phyloP scores from a whole-genome alignment of 2,797 vertebrate genomes.

The Sebastes kiyomatsui region DNA sequence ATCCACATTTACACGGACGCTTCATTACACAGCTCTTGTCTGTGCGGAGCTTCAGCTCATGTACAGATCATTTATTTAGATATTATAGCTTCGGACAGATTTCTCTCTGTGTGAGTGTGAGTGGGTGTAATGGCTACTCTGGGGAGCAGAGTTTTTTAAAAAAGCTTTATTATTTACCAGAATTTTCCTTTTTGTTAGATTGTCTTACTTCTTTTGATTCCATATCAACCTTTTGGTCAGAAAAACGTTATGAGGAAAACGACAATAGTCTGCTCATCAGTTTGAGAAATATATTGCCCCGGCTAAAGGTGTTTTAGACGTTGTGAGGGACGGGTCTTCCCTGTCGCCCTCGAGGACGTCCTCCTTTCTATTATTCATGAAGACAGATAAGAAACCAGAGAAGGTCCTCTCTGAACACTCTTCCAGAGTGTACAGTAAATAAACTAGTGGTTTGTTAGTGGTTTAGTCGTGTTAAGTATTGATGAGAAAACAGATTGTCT shows the following conservation, averaged over 20 bases:
- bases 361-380: conserved; percentile 66
- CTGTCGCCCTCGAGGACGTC: neutral
- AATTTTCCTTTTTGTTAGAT: neutral
- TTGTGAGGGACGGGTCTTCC: neutral
- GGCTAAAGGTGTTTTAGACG: neutral
- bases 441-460: neutral
- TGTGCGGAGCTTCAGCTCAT: conserved; percentile 1
- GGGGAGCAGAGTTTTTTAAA: conserved; percentile 7
- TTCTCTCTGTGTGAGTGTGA: conserved; percentile 5
- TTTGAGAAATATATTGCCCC: neutral
- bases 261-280: neutral
- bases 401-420: conserved; percentile 38
- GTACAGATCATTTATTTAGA: conserved; percentile 35
- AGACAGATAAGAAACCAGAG: conserved; percentile 30
- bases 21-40: conserved; percentile 48
- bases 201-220: neutral
- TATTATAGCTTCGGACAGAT: conserved; percentile 18
- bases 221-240: neutral
- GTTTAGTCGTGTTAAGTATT: neutral
- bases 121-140: conserved; percentile 23
- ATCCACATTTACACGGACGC: conserved; percentile 19
- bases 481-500: neutral
- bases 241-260: neutral
- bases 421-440: conserved; percentile 18
- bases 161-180: conserved; percentile 8